Evolutionary conservation across 2,888 invertebrate genomes (phyloP), one percentile per base, ranked within the genome.

Genomic region (Eristalis arbustorum): DNA sequence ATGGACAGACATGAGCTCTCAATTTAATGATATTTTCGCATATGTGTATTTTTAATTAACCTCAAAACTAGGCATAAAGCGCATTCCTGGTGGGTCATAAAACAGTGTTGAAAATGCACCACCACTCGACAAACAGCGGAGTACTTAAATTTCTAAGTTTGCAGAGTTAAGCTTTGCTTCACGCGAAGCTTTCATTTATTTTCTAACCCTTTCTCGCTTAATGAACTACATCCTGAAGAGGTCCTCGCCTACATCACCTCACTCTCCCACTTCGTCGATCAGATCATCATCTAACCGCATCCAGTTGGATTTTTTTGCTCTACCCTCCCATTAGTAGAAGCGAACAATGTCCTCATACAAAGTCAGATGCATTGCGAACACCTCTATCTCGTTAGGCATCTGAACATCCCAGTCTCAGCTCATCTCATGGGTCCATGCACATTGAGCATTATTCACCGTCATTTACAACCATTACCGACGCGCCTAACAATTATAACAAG

Each of bases 401-500:
- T 82, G 49, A 22, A 71, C 34, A 82, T 76, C 56, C 66, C 74
- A 71, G 72, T 59, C 61, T 66, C 66, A 61, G 56, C 37, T 77
- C 83, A 77, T 77, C 77, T 77, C 73, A 77, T 71, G 81, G 81
- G 42, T 57, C 18, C 73, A 73, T 83, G 83, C 62, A 73, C 83
- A 83, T 40, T 25, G 77, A 63, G 68, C 83, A 83, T 83, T 83
- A 73, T 73, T 73, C 73, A 77, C 68, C 77, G 74, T 83, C 78
- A 57, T 63, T 78, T 74, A 67, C 67, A 75, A 64, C 63, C 67
- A 82, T 83, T 74, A 83, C 75, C 75, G 78, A 74, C 59, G 83
- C 69, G 75, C 74, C 67, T 75, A 62, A 34, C 74, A 82, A 83
- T 82, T 87, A 83, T 75, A 75, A 78, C 63, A 62, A 81, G 81